These are phyloP conservation scores for Apis dorsata DNA, from an alignment of 1,140 invertebrate genomes.

Conservation along the genomic window DNA sequence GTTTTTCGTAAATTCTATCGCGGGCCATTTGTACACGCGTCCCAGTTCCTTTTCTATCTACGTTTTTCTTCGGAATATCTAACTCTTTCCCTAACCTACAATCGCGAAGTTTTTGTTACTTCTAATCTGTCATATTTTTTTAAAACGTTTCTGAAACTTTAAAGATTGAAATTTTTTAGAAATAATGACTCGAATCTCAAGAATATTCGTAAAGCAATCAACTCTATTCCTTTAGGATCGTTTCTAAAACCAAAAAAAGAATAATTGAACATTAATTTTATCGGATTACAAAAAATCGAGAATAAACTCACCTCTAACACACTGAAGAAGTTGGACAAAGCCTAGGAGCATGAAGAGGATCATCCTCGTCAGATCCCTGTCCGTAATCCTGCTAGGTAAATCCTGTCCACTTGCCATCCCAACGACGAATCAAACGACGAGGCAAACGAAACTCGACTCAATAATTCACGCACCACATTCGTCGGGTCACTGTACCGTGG, in stretches of 20 bases:
- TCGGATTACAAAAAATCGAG: background rate
- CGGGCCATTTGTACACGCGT: constrained; percentile 17
- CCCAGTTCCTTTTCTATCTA: background rate
- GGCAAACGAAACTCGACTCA: constrained; percentile 34
- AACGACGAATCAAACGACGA: background rate
- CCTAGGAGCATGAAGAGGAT: constrained; percentile 35
- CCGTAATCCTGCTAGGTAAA: constrained; percentile 20
- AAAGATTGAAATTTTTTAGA: no score
- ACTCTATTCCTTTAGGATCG: no score
- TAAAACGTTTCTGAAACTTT: no score
- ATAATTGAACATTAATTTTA: no score
- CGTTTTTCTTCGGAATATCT: background rate
- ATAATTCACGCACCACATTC: constrained; percentile 58
- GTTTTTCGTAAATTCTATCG: constrained; percentile 27
- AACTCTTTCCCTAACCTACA: background rate
- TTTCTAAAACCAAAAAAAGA: no score
- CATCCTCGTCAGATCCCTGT: constrained; percentile 8
- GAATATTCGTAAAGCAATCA: no score
- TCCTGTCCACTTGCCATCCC: constrained; percentile 47
- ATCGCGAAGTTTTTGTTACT: no score
- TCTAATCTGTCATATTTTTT: no score
- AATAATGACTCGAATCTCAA: no score
- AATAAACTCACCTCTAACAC: constrained; percentile 45
- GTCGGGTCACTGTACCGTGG: constrained; percentile 40
- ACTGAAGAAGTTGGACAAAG: constrained; percentile 12